Conservation (phyloP, 2,113 vertebrate species). For the Trichomycterus rosablanca region DNA sequence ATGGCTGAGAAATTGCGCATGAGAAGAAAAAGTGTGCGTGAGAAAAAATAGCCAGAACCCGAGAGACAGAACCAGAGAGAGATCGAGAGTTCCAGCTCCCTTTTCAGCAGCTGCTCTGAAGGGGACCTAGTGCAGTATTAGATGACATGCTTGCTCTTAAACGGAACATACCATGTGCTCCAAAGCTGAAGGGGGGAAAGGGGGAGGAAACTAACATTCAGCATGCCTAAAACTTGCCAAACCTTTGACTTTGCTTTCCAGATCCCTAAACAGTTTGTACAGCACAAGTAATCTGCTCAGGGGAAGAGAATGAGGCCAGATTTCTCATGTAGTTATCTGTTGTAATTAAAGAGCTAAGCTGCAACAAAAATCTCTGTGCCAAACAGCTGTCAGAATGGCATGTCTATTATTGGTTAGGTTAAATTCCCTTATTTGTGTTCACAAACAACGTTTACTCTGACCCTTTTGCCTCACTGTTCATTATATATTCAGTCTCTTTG, state of each 20-base stretch:
- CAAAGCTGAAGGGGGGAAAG: constrained; percentile 42
- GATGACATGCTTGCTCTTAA: constrained; percentile 72
- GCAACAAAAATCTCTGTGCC: constrained; percentile 45
- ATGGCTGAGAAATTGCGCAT: constrained; percentile 30
- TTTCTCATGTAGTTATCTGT: constrained; percentile 37
- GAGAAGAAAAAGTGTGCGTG: constrained; percentile 24
- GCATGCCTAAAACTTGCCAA: constrained; percentile 41
- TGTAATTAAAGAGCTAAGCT: constrained; percentile 37
- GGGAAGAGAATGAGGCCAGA: constrained; percentile 20
- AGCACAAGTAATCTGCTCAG: constrained; percentile 42
- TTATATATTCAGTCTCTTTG: constrained; percentile 69
- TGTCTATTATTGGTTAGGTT: too few relatives aligned
- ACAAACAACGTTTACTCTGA: neutral
- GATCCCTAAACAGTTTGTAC: constrained; percentile 41
- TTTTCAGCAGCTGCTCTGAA: constrained; percentile 67
- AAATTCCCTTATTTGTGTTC: constrained; percentile 44
- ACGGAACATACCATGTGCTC: constrained; percentile 72
- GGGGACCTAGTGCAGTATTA: constrained; percentile 65
- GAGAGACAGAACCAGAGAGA: constrained; percentile 37
- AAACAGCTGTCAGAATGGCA: constrained; percentile 57
- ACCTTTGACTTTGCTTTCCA: constrained; percentile 36
- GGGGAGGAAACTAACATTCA: constrained; percentile 32
- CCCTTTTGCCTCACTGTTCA: constrained; percentile 52
- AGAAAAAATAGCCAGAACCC: too few relatives aligned
- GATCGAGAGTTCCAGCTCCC: constrained; percentile 53